These are phyloP conservation scores for Epirrhoe alternata DNA, from an alignment of 2,888 invertebrate species.

Conservation along the genomic window DNA sequence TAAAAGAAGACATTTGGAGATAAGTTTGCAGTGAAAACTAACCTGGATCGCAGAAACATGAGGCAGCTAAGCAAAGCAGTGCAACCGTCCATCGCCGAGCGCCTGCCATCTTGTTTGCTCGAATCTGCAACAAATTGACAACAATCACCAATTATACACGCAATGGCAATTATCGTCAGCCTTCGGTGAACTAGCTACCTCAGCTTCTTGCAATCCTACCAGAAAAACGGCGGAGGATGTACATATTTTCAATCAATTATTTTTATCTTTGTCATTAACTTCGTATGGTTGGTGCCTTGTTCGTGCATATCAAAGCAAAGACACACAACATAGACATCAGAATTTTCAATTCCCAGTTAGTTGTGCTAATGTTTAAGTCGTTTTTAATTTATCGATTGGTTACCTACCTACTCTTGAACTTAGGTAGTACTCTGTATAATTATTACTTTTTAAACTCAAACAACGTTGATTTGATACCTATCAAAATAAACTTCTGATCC, in stretches of 20 bases:
- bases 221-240: slow-evolving; percentile 30
- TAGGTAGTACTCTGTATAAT: too few species aligned
- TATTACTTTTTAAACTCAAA: too few species aligned
- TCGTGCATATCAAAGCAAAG: neutral
- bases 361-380: neutral
- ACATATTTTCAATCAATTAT: slow-evolving; percentile 20
- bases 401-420: too few species aligned
- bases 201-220: slow-evolving; percentile 20
- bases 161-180: slow-evolving; percentile 32
- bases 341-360: too few species aligned
- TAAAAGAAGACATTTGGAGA: neutral
- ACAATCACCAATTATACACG: slow-evolving; percentile 42
- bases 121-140: slow-evolving; percentile 52
- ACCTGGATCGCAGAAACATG: slow-evolving; percentile 60
- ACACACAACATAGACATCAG: neutral
- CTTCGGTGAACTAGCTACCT: slow-evolving; percentile 27
- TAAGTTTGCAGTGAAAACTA: slow-evolving; percentile 21
- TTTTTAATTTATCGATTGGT: neutral
- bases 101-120: slow-evolving; percentile 51
- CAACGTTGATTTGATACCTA: too few species aligned
- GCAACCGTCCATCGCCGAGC: slow-evolving; percentile 42
- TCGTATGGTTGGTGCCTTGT: neutral
- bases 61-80: slow-evolving; percentile 46
- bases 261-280: slow-evolving; percentile 1
- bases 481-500: too few species aligned